Evolutionary conservation across 2,888 invertebrate genomes (phyloP).

Genomic region (Zygaena filipendulae): DNA sequence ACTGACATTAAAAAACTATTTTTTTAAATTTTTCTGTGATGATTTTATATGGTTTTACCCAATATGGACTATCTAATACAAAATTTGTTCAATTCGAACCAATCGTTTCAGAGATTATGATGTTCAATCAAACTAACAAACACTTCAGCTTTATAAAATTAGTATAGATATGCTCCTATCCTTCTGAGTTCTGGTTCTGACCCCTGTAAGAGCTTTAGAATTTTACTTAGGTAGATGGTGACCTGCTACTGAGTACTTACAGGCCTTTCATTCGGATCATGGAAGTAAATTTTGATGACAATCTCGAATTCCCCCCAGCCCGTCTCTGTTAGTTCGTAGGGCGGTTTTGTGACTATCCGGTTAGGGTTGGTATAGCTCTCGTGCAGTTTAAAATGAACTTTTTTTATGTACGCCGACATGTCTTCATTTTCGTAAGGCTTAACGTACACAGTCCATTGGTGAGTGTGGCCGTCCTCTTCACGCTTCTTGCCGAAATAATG

Average conservation of each 20-base stretch:
- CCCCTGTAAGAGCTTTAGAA: too few species aligned
- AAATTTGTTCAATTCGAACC: too few species aligned
- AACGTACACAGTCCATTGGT: conserved; percentile 98
- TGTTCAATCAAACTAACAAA: too few species aligned
- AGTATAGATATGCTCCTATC: too few species aligned
- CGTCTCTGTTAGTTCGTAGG: conserved; percentile 97
- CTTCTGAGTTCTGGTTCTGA: too few species aligned
- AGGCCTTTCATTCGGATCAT: conserved; percentile 94
- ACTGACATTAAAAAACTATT: too few species aligned
- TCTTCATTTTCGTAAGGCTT: conserved; percentile 94
- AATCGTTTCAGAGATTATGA: too few species aligned
- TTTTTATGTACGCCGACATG: conserved; percentile 93
- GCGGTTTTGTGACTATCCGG: conserved; percentile 92
- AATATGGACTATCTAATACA: conserved; percentile 2
- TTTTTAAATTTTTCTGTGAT: too few species aligned
- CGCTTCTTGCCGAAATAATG: conserved; percentile 96
- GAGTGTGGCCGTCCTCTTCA: conserved; percentile 98
- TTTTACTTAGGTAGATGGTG: too few species aligned
- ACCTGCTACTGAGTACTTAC: too few species aligned
- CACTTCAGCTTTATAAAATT: too few species aligned
- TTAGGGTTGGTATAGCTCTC: conserved; percentile 97
- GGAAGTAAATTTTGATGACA: conserved; percentile 96
- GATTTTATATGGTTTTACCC: conserved; percentile 3
- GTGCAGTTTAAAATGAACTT: conserved; percentile 96
- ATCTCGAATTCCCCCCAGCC: conserved; percentile 99